These are phyloP conservation scores for Diadromus collaris DNA, from an alignment of 2,888 invertebrate species.

Conservation along the genomic window DNA sequence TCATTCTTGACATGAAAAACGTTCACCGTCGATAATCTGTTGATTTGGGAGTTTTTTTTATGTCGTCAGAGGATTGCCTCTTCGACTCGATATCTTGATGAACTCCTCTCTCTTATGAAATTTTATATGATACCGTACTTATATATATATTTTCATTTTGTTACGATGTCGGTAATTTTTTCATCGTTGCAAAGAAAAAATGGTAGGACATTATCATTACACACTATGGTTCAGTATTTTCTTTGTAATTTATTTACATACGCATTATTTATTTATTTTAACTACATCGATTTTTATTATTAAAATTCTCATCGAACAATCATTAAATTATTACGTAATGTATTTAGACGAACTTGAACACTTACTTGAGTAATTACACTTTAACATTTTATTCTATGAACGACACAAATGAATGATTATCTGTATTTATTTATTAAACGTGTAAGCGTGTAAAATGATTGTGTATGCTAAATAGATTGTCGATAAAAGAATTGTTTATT, in stretches of 20 bases:
- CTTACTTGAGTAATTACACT: constrained; percentile 36
- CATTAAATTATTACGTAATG: constrained; percentile 58
- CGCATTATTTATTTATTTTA: constrained; percentile 38
- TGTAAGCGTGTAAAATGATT: constrained; percentile 63
- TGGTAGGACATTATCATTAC: constrained; percentile 5
- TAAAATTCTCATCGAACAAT: constrained; percentile 18
- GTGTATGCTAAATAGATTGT: constrained; percentile 56
- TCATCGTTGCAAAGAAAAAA: constrained; percentile 10
- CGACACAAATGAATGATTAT: constrained; percentile 39
- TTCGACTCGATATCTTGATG: constrained; percentile 11
- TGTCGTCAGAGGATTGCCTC: constrained; percentile 8
- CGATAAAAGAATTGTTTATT: constrained; percentile 7
- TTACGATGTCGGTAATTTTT: constrained; percentile 22
- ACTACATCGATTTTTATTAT: constrained; percentile 18
- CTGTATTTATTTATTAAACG: constrained; percentile 57
- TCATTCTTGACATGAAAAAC: constrained; percentile 22
- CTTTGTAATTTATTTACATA: constrained; percentile 29
- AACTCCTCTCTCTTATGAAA: not conserved
- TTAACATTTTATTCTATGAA: constrained; percentile 39
- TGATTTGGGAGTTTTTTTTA: constrained; percentile 18
- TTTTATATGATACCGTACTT: not conserved
- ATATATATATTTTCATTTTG: constrained; percentile 18
- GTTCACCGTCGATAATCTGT: constrained; percentile 5
- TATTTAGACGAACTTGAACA: constrained; percentile 51
- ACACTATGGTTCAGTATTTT: constrained; percentile 26